Percentiles rank a stretch among this genome's conserved stretches.
phyloP scores from a whole-genome alignment of 2,888 invertebrate species.

The Mylabris sibirica region DNA sequence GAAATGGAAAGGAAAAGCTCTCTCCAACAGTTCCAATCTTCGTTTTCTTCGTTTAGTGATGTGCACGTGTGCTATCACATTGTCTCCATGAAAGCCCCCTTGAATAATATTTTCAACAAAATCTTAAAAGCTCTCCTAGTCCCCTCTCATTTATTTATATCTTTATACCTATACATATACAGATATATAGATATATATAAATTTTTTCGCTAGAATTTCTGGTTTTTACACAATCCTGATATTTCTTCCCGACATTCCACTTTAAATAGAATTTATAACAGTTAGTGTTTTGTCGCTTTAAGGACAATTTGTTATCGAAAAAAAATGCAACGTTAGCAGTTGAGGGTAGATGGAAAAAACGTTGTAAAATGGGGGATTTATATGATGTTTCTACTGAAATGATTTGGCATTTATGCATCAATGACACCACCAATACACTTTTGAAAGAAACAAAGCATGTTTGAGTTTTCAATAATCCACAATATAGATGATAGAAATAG shows the following conservation, averaged over 20 bases:
- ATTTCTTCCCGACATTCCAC: constrained; percentile 4
- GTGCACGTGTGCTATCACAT: constrained; percentile 45
- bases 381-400: neutral
- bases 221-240: neutral
- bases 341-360: neutral
- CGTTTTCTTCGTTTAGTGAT: constrained; percentile 35
- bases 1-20: constrained; percentile 59
- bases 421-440: neutral
- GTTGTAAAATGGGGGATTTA: neutral
- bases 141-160: constrained; percentile 19
- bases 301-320: neutral
- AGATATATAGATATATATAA: neutral
- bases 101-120: constrained; percentile 36
- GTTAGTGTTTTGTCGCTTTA: constrained; percentile 5
- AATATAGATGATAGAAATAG: neutral
- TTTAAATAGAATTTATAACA: constrained; percentile 12
- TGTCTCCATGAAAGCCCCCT: constrained; percentile 14
- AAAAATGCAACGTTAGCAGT: neutral
- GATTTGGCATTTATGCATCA: constrained; percentile 9
- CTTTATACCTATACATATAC: neutral
- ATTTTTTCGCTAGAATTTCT: neutral
- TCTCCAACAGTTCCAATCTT: constrained; percentile 49
- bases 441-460: neutral
- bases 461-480: neutral
- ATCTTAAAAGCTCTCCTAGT: constrained; percentile 24